Base-by-base conservation (phyloP, 2,888 invertebrate species). In the Drosophila flavopinicola region DNA sequence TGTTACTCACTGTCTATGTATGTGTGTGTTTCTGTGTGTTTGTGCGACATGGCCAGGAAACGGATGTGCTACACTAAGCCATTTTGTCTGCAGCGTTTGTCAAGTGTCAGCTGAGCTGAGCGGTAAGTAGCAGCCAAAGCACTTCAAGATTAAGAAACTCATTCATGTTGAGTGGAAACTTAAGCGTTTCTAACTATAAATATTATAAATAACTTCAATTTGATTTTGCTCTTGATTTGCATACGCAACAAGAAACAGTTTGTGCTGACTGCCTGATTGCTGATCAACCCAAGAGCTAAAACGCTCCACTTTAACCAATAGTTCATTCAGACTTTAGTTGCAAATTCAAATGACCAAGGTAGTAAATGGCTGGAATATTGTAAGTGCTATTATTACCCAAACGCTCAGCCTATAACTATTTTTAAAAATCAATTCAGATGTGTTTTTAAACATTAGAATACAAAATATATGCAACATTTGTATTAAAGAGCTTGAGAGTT, bases 11-110 rank as follows among this genome's bases (percentile, higher is more conserved):
- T n/a, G 33, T 47, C n/a, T 37, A 15, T 24, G 27, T 47, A 42
- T 35, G 17, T 57, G 41, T 52, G 54, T 45, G 15, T 44, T 24
- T 32, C 10, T 37, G 41, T 49, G 45, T 58, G 54, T 30, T 29
- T 39, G 48, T 44, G 13, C 27, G 60, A 56, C 49, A 44, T 29
- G 29, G 47, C 35, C 57, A 64, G 78, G 74, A 74, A 80, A 76
- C 78, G 76, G 82, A 80, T 85, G 85, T 80, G 80, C 77, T 75
- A 80, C 78, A 58, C 58, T 78, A 75, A 80, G 78, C 84, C 84
- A 78, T 77, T 75, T 84, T 78, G 73, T 73, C 75, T 66, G 63
- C 47, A 45, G 45, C 65, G 78, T 75, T 75, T 80, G 78, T 78
- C 70, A 77, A 58, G 35, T 65, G 70, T 54, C 57, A 70, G 57